A percentile compares a stretch with the other conserved stretches of the same genome.
These are phyloP conservation scores for Galerucella pusilla DNA, from an alignment of 2,888 invertebrate species.

Conservation along the genomic window DNA sequence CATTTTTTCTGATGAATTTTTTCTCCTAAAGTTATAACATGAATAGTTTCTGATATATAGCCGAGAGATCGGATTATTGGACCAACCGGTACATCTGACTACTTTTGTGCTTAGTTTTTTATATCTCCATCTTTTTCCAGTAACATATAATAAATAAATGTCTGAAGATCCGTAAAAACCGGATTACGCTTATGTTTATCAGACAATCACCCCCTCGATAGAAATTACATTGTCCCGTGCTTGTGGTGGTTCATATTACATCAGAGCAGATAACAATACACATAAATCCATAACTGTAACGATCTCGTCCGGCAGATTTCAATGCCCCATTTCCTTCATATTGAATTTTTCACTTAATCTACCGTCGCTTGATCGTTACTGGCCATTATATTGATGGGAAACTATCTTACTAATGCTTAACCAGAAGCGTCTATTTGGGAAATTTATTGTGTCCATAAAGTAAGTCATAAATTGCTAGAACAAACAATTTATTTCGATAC, in stretches of 20 bases:
- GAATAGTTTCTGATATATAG: too few species aligned
- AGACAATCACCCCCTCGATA: slow-evolving; percentile 40
- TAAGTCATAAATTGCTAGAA: neutral
- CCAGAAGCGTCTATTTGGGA: neutral
- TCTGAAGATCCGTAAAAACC: neutral
- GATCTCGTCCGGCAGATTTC: slow-evolving; percentile 58
- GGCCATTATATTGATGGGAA: slow-evolving; percentile 12
- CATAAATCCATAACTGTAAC: slow-evolving; percentile 61
- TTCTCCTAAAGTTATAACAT: too few species aligned
- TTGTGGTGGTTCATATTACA: slow-evolving; percentile 1
- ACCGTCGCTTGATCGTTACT: slow-evolving; percentile 26
- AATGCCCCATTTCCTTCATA: slow-evolving; percentile 56
- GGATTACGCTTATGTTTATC: neutral
- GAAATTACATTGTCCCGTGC: slow-evolving; percentile 53
- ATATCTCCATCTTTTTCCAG: too few species aligned
- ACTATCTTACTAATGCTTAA: neutral
- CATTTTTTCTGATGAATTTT: too few species aligned
- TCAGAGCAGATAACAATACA: slow-evolving; percentile 53
- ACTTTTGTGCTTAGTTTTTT: too few species aligned
- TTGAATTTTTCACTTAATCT: slow-evolving; percentile 57
- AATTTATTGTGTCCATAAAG: slow-evolving; percentile 1
- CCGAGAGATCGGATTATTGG: too few species aligned
- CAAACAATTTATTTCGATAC: neutral
- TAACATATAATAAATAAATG: neutral
- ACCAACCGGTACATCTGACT: too few species aligned